phyloP scores from a whole-genome alignment of 2,797 vertebrate species.

The Babyrousa celebensis region DNA sequence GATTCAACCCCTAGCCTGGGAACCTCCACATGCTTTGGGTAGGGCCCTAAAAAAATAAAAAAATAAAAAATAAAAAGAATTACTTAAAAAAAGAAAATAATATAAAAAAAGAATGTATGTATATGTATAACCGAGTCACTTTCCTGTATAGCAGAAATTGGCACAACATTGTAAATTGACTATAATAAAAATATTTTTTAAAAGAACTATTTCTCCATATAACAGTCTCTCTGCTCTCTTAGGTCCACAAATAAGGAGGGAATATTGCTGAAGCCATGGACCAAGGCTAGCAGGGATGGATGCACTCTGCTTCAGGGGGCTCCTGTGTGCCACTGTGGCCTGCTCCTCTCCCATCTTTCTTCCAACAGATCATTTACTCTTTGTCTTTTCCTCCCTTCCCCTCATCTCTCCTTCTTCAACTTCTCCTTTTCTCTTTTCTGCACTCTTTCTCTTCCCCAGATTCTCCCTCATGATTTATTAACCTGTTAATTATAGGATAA shows the following conservation, averaged over 20 bases:
- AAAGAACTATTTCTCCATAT: conserved; percentile 26
- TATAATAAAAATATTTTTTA: no score
- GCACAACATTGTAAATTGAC: no score
- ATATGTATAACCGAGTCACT: no score
- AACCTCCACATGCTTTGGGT: no score
- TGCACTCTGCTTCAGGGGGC: not conserved
- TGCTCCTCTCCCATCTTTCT: not conserved
- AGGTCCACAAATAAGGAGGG: not conserved
- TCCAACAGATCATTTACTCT: conserved; percentile 27
- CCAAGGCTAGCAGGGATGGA: not conserved
- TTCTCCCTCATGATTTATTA: conserved; percentile 72
- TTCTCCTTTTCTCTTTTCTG: conserved; percentile 49
- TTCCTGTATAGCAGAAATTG: no score
- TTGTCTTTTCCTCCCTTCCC: not conserved
- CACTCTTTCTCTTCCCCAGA: conserved; percentile 20
- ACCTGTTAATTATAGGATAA: conserved; percentile 70
- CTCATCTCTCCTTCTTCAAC: not conserved
- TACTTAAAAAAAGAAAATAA: no score
- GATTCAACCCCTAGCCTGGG: no score
- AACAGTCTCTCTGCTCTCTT: conserved; percentile 41
- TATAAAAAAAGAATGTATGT: no score
- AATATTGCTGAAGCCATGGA: conserved; percentile 2
- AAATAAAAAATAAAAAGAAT: no score
- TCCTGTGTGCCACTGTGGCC: not conserved
- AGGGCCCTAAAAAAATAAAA: no score